Conservation (phyloP, 1,140 invertebrate genomes). For the Tribolium madens region DNA sequence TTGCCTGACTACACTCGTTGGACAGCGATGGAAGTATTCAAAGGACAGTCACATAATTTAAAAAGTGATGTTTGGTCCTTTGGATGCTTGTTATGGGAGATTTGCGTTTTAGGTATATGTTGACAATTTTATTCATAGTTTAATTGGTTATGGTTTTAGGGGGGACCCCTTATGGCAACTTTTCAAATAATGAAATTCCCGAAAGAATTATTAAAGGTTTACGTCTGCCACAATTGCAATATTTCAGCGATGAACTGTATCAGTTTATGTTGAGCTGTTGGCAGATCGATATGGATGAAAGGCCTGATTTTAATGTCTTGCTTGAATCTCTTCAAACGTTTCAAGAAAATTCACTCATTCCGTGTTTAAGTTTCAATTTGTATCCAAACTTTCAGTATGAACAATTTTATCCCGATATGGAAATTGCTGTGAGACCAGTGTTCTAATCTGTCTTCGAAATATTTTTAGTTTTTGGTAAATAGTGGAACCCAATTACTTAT, state of each 20-base stretch:
- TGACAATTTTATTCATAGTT: slow-evolving; percentile 14
- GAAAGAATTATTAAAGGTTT: slow-evolving; percentile 76
- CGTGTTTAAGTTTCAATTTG: slow-evolving; percentile 56
- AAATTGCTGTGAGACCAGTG: slow-evolving; percentile 57
- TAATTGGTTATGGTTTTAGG: slow-evolving; percentile 65
- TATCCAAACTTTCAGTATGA: slow-evolving; percentile 62
- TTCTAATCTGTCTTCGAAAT: slow-evolving; percentile 47
- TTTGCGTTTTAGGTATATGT: slow-evolving; percentile 76
- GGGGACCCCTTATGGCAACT: slow-evolving; percentile 80
- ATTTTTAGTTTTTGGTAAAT: too few relatives aligned
- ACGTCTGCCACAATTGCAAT: slow-evolving; percentile 78
- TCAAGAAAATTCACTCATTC: slow-evolving; percentile 51
- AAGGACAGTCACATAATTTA: slow-evolving; percentile 72
- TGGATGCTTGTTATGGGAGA: slow-evolving; percentile 86
- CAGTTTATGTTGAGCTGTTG: slow-evolving; percentile 87
- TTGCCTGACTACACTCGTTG: slow-evolving; percentile 79
- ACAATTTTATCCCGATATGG: slow-evolving; percentile 61
- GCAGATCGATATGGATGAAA: slow-evolving; percentile 84
- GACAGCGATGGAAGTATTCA: slow-evolving; percentile 82
- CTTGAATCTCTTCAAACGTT: slow-evolving; percentile 61
- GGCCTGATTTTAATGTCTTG: slow-evolving; percentile 77
- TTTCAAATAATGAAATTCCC: slow-evolving; percentile 77
- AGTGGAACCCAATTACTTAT: too few relatives aligned
- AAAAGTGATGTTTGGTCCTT: slow-evolving; percentile 88
- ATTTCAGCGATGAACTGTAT: slow-evolving; percentile 82